Conservation (phyloP, 2,113 vertebrate species). For the Mola mola region DNA sequence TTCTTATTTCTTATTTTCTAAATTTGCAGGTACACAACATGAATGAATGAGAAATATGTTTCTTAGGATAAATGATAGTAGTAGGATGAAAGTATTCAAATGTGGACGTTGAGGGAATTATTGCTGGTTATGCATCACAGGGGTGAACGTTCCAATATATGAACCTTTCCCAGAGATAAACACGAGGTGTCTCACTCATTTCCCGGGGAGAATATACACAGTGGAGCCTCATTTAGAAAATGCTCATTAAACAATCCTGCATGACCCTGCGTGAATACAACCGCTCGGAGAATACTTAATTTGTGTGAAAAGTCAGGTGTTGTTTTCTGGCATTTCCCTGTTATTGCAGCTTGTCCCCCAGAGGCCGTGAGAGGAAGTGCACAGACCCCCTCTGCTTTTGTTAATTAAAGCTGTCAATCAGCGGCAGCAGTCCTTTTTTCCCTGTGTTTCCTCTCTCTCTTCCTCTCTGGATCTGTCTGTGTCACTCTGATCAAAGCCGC, state of each 20-base stretch:
- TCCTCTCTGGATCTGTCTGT: conserved; percentile 62
- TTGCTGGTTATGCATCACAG: too few species aligned
- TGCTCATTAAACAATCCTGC: conserved; percentile 52
- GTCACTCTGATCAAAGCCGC: conserved; percentile 77
- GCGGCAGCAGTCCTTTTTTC: conserved; percentile 40
- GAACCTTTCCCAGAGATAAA: conserved; percentile 24
- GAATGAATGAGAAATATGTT: too few species aligned
- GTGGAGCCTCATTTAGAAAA: conserved; percentile 1
- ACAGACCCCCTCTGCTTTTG: conserved; percentile 59
- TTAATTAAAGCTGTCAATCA: conserved; percentile 83
- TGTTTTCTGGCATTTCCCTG: conserved; percentile 68
- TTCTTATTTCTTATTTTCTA: too few species aligned
- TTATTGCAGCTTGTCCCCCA: conserved; percentile 58
- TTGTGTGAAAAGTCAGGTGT: conserved; percentile 61
- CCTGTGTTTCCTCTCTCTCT: conserved; percentile 6
- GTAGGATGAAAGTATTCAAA: too few species aligned
- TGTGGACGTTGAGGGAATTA: too few species aligned
- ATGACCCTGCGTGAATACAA: conserved; percentile 47
- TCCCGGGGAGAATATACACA: conserved; percentile 16
- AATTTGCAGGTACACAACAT: too few species aligned
- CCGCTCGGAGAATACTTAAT: conserved; percentile 73
- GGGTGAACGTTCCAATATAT: too few species aligned
- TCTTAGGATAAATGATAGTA: too few species aligned
- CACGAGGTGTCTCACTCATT: conserved; percentile 35
- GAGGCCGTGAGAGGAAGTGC: conserved; percentile 70